Base-by-base conservation (phyloP, 1,140 invertebrate species). In the Asobara japonica region DNA sequence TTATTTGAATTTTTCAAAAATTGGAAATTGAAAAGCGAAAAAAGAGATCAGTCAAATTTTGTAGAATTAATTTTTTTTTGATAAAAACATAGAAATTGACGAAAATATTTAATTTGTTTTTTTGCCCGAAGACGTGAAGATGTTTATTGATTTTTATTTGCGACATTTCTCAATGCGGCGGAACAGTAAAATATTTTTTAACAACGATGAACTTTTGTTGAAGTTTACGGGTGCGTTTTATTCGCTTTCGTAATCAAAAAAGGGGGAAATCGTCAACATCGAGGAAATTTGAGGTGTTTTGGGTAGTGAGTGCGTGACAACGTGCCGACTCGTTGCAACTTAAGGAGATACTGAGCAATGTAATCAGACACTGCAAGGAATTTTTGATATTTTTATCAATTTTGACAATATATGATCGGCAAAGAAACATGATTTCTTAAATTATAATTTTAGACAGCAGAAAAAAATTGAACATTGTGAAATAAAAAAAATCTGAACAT, bases 261-360 rank as follows among this genome's bases (percentile, higher is more conserved):
- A 22, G 20, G 22, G 10, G 20, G 51, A 56, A 56, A 25, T 25
- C 13, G 51, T 56, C 20, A 56, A 13, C 3, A 25, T 13, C 22
- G 51, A 25, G 51, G 51, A 56, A 56, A 56, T 56, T 56, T 11
- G 51, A 56, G 51, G 18, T 22, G 5, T n/a, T n/a, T 56, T 56
- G 51, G 51, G 11, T 56, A 1, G 13, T 5, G 16, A 45, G 41
- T 45, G 41, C 41, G 41, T 45, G 16, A 2, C 3, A 7, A 22
- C 48, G 48, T 22, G 48, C 48, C 18, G 48, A 51, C 16, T 51
- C 48, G 22, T 4, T 22, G 48, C 48, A 51, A 51, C 48, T 22
- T 22, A 11, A 51, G 48, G 18, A 51, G 48, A 51, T 51, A 51
- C 3, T 20, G 48, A 36, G 16, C 3, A 20, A 5, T 20, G 18